Base-by-base conservation (phyloP, 1,140 invertebrate genomes). In the Colletes latitarsis region DNA sequence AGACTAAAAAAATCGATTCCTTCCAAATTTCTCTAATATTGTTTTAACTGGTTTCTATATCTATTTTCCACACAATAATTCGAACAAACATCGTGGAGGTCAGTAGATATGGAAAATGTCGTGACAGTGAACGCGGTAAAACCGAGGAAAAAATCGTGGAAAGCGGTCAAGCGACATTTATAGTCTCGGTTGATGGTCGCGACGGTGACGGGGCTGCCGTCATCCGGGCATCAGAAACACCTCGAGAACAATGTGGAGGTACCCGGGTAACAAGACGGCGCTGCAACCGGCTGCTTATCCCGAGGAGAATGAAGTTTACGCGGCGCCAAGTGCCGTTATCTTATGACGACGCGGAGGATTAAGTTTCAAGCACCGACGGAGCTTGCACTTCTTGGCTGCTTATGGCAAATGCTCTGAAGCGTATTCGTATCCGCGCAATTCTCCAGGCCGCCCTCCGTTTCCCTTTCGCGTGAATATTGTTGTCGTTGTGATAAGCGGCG, bases 321-420 rank as follows among this genome's bases (percentile, higher is more conserved):
- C 76, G 83, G 73, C 77, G 82, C 70, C 62, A 74, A 85, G 77
- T 76, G 78, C 77, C 75, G 81, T 88, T 87, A 88, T 88, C 86
- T 88, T 88, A 83, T 73, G 82, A 83, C 83, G 81, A 82, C 67
- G 77, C 76, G 78, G 60, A 67, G 87, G 86, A 87, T 88, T 88
- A 87, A 88, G 86, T 88, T 85, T 83, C 70, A 76, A 81, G 85
- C 81, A 81, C 74, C 77, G 41, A 60, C 75, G 79, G 67, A 78
- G 83, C 74, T 81, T 83, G 77, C 85, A 68, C 63, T 77, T 69
- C 67, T 69, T 77, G 70, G 57, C 69, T 83, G 85, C 60, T 85
- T 83, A 83, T 72, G 69, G 73, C 71, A 49, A 78, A 78, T 39
- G 71, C 76, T 69, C 67, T 9, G 39, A 39, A 78, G 71, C 74